Base-by-base conservation (phyloP, 2,797 vertebrate species). In the Lacerta viridis region DNA sequence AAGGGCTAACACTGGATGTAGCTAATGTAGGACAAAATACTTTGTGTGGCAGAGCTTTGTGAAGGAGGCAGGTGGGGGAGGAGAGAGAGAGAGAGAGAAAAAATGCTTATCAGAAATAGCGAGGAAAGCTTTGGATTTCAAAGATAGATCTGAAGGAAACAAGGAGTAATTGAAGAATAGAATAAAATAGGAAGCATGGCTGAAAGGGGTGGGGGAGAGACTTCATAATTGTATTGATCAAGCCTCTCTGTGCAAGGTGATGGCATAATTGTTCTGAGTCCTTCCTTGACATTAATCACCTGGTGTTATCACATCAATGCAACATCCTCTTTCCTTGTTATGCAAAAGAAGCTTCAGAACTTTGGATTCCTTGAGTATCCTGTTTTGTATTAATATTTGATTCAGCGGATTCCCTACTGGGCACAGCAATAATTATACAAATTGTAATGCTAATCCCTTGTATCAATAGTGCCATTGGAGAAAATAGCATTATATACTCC, bases 381-480 rank as follows among this genome's bases (percentile, higher is more conserved):
- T 18, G 2, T 84, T 80, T 81, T 87, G 81, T 87, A 95, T 96
- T 96, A 96, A 96, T 97, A 95, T 95, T 95, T 95, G 92, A 96
- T 94, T 93, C 92, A 89, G 82, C 82, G 33, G 88, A 91, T 69
- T 94, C 91, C 93, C 95, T 92, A 82, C 79, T 90, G 92, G 89
- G 90, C 66, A 36, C 90, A 92, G 88, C 84, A 94, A 94, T 96
- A 94, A 96, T 96, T 96, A 95, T 84, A 93, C 90, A 94, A 95
- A 95, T 95, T 95, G 87, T 92, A 93, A 95, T 94, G 94, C 88
- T 94, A 94, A 96, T 96, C 93, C 87, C 81, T 64, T 76, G 87
- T 94, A 92, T 93, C 90, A 90, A 77, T 95, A 93, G 95, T 90
- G 92, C 84, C 92, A 95, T 96, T 94, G 90, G 94, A 96, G 94